phyloP scores from a whole-genome alignment of 2,113 vertebrate genomes.

The Channa argus region DNA sequence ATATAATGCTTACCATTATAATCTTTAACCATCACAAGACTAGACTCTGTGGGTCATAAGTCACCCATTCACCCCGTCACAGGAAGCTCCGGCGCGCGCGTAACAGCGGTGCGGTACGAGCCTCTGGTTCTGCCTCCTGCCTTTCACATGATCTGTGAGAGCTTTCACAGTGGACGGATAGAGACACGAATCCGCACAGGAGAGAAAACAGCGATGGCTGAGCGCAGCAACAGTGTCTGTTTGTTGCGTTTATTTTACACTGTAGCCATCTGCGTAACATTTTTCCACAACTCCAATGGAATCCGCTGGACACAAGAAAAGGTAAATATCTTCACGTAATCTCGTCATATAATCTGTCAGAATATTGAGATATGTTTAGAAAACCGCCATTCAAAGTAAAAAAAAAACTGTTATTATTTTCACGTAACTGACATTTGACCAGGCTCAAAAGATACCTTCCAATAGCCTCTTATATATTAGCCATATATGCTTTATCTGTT shows the following conservation, averaged over 20 bases:
- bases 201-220: slow-evolving; percentile 53
- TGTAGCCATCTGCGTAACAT: slow-evolving; percentile 48
- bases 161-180: slow-evolving; percentile 47
- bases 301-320: slow-evolving; percentile 81
- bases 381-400: background rate
- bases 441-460: background rate
- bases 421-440: background rate
- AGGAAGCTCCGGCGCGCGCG: too few species aligned
- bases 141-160: slow-evolving; percentile 82
- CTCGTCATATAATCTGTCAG: background rate
- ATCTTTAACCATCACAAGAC: too few species aligned
- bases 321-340: slow-evolving; percentile 58
- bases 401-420: too few species aligned
- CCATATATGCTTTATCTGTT: too few species aligned
- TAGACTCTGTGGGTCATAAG: background rate
- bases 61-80: background rate
- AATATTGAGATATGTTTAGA: background rate
- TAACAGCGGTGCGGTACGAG: slow-evolving; percentile 2
- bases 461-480: too few species aligned
- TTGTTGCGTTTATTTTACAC: slow-evolving; percentile 56
- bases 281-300: slow-evolving; percentile 53
- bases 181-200: slow-evolving; percentile 57
- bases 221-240: slow-evolving; percentile 22
- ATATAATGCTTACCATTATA: too few species aligned
- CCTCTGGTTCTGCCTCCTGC: slow-evolving; percentile 74